Conservation (phyloP, 2,888 invertebrate genomes). For the Tenthredo livida region DNA sequence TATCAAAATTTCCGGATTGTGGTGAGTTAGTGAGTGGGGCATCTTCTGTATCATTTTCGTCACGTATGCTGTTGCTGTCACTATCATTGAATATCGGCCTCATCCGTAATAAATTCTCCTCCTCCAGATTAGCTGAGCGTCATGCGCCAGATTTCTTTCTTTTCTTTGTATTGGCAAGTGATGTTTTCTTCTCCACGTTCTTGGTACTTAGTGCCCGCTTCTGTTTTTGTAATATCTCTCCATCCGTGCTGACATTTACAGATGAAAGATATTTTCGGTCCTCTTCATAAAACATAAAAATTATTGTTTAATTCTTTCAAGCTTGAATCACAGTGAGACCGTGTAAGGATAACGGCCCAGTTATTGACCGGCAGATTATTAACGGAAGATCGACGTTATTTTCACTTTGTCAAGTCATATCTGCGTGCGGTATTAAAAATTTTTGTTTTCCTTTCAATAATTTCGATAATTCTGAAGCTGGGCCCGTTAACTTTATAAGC, state of each 20-base stretch:
- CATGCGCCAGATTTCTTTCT: not conserved
- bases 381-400: not conserved
- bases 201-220: not conserved
- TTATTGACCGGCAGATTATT: not conserved
- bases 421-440: not conserved
- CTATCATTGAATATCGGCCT: slow-evolving; percentile 4
- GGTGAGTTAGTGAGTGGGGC: not conserved
- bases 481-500: not conserved
- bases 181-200: not conserved
- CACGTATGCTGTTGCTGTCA: not conserved
- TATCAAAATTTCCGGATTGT: not conserved
- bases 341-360: slow-evolving; percentile 2
- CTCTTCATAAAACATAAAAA: not conserved
- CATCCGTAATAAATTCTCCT: not conserved
- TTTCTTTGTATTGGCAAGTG: not conserved
- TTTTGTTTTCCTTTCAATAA: not conserved
- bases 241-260: not conserved
- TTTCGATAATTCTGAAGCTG: slow-evolving; percentile 4
- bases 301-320: not conserved
- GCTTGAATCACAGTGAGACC: not conserved
- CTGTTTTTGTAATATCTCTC: not conserved
- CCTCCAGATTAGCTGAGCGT: not conserved
- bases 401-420: not conserved
- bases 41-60: not conserved
- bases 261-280: slow-evolving; percentile 1